Evolutionary conservation across 2,888 invertebrate species (phyloP).

Genomic region (Ischnura elegans): DNA sequence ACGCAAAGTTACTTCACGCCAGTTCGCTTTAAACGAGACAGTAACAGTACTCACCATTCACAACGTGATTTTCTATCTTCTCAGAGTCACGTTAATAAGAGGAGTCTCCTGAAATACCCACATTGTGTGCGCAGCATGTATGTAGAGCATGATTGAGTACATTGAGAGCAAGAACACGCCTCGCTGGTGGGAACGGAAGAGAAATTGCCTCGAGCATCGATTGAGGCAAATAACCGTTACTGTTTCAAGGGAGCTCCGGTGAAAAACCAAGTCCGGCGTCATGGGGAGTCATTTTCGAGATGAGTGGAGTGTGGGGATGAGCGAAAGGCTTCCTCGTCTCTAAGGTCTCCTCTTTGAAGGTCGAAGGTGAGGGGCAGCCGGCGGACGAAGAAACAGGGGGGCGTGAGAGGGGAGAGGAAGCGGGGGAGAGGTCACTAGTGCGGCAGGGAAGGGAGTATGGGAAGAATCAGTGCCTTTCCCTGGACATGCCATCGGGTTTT

Average conservation of each 20-base stretch:
- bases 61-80: no score
- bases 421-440: not conserved
- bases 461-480: not conserved
- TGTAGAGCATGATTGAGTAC: not conserved
- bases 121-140: not conserved
- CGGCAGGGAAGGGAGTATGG: not conserved
- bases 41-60: no score
- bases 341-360: not conserved
- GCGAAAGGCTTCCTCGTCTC: not conserved
- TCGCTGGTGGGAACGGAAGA: not conserved
- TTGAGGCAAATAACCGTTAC: not conserved
- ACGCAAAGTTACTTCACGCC: no score
- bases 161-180: not conserved
- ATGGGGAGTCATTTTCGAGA: not conserved
- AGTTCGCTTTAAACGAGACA: no score
- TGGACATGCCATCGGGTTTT: no score
- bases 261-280: not conserved
- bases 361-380: constrained; percentile 24
- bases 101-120: not conserved
- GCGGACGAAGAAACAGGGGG: not conserved
- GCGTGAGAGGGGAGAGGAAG: not conserved
- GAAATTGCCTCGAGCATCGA: not conserved
- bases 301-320: not conserved
- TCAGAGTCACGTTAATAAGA: no score
- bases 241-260: not conserved